These are phyloP conservation scores for Huso huso DNA, from an alignment of 2,797 vertebrate species.

Conservation along the genomic window DNA sequence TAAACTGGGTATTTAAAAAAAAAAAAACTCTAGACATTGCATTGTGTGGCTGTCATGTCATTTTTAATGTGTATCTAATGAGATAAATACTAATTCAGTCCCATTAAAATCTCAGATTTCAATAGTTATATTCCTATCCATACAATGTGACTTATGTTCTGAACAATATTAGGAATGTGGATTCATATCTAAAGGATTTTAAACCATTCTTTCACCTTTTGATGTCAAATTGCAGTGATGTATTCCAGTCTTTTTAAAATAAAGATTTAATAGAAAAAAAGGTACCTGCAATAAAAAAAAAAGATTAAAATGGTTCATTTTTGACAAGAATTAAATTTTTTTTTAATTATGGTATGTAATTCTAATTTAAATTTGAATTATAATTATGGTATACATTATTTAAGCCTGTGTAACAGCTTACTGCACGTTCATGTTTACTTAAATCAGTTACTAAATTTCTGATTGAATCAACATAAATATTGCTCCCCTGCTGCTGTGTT, in stretches of 20 bases:
- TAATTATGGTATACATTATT: too few relatives aligned
- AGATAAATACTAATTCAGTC: constrained; percentile 39
- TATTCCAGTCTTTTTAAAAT: constrained; percentile 5
- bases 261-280: too few relatives aligned
- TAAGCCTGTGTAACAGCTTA: too few relatives aligned
- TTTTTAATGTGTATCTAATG: constrained; percentile 32
- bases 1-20: constrained; percentile 30
- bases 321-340: too few relatives aligned
- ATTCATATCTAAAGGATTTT: constrained; percentile 27
- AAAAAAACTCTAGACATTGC: constrained; percentile 32
- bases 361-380: too few relatives aligned
- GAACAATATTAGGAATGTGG: constrained; percentile 32
- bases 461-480: too few relatives aligned
- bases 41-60: constrained; percentile 26
- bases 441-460: too few relatives aligned
- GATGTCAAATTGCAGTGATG: constrained; percentile 20
- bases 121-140: constrained; percentile 40
- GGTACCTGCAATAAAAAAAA: too few relatives aligned
- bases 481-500: too few relatives aligned
- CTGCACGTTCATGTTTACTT: too few relatives aligned
- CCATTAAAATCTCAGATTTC: constrained; percentile 31
- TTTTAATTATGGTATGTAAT: too few relatives aligned
- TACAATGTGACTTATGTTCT: constrained; percentile 30
- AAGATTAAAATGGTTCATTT: too few relatives aligned
- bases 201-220: constrained; percentile 24